Percentiles rank a stretch among this genome's conserved stretches.
phyloP scores from a whole-genome alignment of 2,113 vertebrate species.

The Hippoglossus stenolepis region DNA sequence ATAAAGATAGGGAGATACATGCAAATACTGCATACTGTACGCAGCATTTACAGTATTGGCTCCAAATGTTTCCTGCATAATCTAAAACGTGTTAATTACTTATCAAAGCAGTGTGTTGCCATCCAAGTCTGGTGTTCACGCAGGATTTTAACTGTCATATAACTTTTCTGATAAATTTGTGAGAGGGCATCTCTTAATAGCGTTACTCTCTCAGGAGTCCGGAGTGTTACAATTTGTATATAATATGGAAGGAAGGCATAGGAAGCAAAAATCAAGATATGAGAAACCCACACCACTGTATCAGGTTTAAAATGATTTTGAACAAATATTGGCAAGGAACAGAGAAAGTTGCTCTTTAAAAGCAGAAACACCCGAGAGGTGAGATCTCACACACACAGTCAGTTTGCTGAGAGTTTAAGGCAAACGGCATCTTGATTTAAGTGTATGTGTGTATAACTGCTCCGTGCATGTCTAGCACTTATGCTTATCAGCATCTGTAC shows the following conservation, averaged over 20 bases:
- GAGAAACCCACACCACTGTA: neutral
- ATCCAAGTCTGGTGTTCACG: neutral
- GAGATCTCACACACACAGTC: neutral
- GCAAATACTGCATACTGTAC: slow-evolving; percentile 29
- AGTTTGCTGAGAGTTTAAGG: too few species aligned
- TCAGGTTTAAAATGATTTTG: neutral
- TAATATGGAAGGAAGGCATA: neutral
- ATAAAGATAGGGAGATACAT: slow-evolving; percentile 51
- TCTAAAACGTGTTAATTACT: slow-evolving; percentile 14
- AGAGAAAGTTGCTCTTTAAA: neutral
- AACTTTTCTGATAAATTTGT: neutral
- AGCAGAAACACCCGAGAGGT: neutral
- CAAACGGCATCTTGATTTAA: neutral
- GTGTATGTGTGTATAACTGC: slow-evolving; percentile 21
- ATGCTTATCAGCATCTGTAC: slow-evolving; percentile 35
- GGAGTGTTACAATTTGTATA: neutral
- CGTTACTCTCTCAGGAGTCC: neutral
- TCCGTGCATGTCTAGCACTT: slow-evolving; percentile 38
- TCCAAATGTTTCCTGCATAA: slow-evolving; percentile 22
- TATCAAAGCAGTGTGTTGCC: neutral
- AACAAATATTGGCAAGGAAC: neutral
- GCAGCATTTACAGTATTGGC: slow-evolving; percentile 41
- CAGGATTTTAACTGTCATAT: neutral
- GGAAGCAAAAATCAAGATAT: neutral
- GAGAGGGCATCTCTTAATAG: neutral